Percentiles rank a stretch among this genome's conserved stretches.
phyloP scores from a whole-genome alignment of 2,113 vertebrate genomes.

The human region DNA sequence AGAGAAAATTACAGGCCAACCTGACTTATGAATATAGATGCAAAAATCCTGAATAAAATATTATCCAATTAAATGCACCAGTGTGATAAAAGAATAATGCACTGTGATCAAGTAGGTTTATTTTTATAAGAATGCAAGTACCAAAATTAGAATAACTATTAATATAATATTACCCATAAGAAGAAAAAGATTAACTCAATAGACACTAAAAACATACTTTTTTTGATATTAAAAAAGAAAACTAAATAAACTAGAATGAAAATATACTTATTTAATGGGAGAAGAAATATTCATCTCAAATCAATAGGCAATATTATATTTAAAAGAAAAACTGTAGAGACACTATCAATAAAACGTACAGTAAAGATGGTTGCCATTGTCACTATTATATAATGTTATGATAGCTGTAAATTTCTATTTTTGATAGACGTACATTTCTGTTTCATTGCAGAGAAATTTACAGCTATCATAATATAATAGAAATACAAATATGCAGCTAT shows the following conservation, averaged over 20 bases:
- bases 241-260: slow-evolving; percentile 45
- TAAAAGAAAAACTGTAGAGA: slow-evolving; percentile 16
- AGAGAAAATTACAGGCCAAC: slow-evolving; percentile 70
- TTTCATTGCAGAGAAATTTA: neutral
- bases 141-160: slow-evolving; percentile 70
- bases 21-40: slow-evolving; percentile 73
- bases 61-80: slow-evolving; percentile 72
- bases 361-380: neutral
- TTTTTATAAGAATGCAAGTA: slow-evolving; percentile 67
- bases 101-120: slow-evolving; percentile 65
- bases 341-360: neutral
- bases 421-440: no score
- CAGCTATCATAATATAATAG: neutral
- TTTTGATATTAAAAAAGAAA: slow-evolving; percentile 11
- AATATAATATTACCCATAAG: slow-evolving; percentile 44
- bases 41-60: slow-evolving; percentile 73
- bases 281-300: neutral
- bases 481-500: neutral
- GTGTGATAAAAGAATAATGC: slow-evolving; percentile 68
- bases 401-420: no score
- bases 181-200: slow-evolving; percentile 59
- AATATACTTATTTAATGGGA: slow-evolving; percentile 37
- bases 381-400: neutral
- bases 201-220: slow-evolving; percentile 22
- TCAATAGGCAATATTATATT: neutral